Conservation (phyloP, 2,113 vertebrate genomes). For the Ardeotis arabs region DNA sequence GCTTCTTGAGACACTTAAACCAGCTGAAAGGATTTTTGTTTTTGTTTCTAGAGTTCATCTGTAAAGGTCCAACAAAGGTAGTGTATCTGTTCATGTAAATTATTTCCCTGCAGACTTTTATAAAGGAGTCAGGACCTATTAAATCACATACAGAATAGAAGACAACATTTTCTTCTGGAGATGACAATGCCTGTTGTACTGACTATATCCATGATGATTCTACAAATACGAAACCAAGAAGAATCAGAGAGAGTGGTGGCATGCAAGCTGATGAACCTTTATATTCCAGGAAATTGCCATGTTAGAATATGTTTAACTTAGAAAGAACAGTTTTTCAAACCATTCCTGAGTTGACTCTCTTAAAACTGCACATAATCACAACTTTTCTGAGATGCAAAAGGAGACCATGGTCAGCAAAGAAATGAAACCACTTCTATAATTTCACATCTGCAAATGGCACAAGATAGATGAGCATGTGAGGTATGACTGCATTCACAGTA, state of each 20-base stretch:
- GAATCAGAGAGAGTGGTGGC: background rate
- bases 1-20: background rate
- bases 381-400: background rate
- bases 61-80: background rate
- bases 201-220: background rate
- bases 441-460: background rate
- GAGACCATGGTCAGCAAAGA: background rate
- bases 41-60: background rate
- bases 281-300: background rate
- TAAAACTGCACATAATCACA: background rate
- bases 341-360: background rate
- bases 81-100: background rate
- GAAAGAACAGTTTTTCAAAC: background rate
- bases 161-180: background rate
- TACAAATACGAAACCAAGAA: background rate
- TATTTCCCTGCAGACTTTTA: background rate
- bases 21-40: background rate
- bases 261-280: background rate
- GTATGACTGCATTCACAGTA: no score
- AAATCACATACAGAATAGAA: background rate
- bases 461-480: background rate
- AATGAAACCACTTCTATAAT: fast-evolving
- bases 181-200: background rate
- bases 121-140: background rate
- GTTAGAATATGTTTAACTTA: background rate